A percentile compares a stretch with the other conserved stretches of the same genome.
phyloP scores from a whole-genome alignment of 2,797 vertebrate genomes.

The Diplodus puntazzo region DNA sequence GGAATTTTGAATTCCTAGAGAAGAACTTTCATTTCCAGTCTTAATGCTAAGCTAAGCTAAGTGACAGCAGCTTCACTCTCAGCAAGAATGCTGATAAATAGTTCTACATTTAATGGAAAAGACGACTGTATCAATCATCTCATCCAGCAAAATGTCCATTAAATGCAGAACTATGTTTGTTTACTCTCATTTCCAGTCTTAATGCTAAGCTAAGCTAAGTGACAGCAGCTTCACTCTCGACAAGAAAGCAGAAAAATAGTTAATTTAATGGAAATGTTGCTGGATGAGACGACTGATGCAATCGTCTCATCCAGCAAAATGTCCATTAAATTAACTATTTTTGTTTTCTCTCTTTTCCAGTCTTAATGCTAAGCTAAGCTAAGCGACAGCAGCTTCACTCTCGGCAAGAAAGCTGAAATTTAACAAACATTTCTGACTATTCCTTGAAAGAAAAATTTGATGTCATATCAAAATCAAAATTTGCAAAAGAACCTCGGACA shows the following conservation, averaged over 20 bases:
- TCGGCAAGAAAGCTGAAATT: neutral
- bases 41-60: no score
- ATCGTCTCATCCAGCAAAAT: no score
- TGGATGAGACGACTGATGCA: no score
- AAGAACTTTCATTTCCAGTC: no score
- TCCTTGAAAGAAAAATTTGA: neutral
- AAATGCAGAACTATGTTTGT: no score
- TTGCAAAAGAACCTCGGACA: no score
- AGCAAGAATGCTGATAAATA: no score
- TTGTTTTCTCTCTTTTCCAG: neutral
- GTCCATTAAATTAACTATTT: no score
- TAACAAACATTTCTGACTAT: neutral
- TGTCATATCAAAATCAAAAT: neutral
- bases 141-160: no score
- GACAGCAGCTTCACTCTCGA: neutral
- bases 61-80: no score
- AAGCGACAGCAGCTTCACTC: neutral
- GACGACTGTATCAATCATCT: no score
- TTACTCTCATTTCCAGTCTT: neutral
- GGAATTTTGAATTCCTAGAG: neutral
- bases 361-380: conserved; percentile 13
- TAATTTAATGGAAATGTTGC: neutral
- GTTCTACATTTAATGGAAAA: neutral
- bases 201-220: conserved; percentile 10
- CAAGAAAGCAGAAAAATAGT: neutral